Percentiles rank a stretch among this genome's conserved stretches.
phyloP scores from a whole-genome alignment of 1,140 invertebrate genomes.

The Ladona fulva region DNA sequence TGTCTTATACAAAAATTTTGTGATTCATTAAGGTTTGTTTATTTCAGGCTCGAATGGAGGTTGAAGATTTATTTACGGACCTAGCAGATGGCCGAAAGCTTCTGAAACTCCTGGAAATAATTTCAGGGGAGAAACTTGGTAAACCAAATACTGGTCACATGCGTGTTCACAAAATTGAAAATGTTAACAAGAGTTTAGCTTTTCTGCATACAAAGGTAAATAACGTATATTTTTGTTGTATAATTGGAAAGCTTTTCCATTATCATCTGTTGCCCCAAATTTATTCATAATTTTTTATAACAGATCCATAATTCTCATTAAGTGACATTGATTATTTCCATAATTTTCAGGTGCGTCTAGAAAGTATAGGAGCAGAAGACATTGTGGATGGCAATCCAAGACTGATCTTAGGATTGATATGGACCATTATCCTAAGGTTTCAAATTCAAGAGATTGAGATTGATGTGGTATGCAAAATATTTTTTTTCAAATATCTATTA shows the following conservation, averaged over 20 bases:
- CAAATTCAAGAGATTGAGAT: slow-evolving; percentile 99
- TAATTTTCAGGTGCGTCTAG: slow-evolving; percentile 68
- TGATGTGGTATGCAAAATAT: slow-evolving; percentile 69
- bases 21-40: too few relatives aligned
- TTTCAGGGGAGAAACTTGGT: slow-evolving; percentile 94
- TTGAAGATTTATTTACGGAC: slow-evolving; percentile 94
- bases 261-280: too few relatives aligned
- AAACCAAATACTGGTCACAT: slow-evolving; percentile 94
- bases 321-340: background rate
- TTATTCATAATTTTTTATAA: too few relatives aligned
- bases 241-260: too few relatives aligned
- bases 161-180: slow-evolving; percentile 98
- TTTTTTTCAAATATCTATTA: background rate
- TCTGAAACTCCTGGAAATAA: slow-evolving; percentile 95
- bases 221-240: slow-evolving; percentile 13
- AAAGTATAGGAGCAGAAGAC: slow-evolving; percentile 98
- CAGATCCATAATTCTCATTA: background rate
- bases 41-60: slow-evolving; percentile 78
- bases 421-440: slow-evolving; percentile 95
- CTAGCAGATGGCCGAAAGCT: slow-evolving; percentile 91
- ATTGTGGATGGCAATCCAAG: slow-evolving; percentile 96
- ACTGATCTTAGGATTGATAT: slow-evolving; percentile 94
- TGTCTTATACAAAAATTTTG: too few relatives aligned
- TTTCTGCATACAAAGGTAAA: slow-evolving; percentile 95
- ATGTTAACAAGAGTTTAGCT: slow-evolving; percentile 95